Conservation (phyloP, 2,888 invertebrate species). For the Sphaerophoria taeniata region DNA sequence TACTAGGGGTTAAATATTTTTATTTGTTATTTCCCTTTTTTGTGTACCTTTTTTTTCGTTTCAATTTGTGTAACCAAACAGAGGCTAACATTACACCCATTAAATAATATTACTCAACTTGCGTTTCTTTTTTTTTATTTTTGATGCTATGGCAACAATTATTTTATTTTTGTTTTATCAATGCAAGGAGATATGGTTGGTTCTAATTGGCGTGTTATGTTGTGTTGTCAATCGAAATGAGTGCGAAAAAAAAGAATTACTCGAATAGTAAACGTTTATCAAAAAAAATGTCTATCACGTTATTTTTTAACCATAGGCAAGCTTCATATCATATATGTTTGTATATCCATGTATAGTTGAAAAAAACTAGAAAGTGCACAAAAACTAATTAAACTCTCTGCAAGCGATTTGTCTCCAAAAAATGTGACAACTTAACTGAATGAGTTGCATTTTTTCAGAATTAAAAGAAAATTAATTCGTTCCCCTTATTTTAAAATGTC, state of each 20-base stretch:
- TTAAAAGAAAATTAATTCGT: not conserved
- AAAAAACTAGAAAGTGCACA: not conserved
- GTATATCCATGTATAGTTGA: not conserved
- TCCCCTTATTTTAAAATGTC: not conserved
- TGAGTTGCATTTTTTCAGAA: not conserved
- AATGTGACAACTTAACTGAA: not conserved
- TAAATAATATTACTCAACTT: slow-evolving; percentile 56
- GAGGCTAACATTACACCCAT: slow-evolving; percentile 41
- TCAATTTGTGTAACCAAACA: slow-evolving; percentile 30
- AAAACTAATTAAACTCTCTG: slow-evolving; percentile 8
- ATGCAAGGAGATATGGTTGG: slow-evolving; percentile 13
- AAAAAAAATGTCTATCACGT: not conserved
- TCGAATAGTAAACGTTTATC: not conserved
- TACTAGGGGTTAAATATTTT: slow-evolving; percentile 56
- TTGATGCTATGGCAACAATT: slow-evolving; percentile 48
- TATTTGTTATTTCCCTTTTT: slow-evolving; percentile 51
- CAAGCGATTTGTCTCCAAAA: not conserved
- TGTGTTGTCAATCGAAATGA: slow-evolving; percentile 25
- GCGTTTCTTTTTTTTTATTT: slow-evolving; percentile 10
- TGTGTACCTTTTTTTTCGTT: slow-evolving; percentile 22
- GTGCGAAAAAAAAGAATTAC: not conserved
- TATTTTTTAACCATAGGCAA: not conserved
- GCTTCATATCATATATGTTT: no score
- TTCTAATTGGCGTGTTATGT: slow-evolving; percentile 14
- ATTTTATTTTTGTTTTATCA: slow-evolving; percentile 55